These are phyloP conservation scores for Acanthoscelides obtectus DNA, from an alignment of 2,888 invertebrate species.

Conservation along the genomic window DNA sequence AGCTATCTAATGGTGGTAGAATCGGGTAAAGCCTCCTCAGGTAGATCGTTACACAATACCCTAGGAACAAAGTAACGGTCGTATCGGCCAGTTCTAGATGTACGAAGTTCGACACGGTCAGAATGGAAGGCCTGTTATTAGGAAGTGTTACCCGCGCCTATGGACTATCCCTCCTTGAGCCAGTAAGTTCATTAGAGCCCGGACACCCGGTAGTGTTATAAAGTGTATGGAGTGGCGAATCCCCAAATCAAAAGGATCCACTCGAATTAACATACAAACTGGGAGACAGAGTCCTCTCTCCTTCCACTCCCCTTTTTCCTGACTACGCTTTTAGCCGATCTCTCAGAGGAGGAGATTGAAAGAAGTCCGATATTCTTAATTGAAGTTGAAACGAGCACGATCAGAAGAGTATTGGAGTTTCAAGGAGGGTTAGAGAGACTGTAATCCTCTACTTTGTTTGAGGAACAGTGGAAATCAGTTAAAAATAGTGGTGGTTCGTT, in stretches of 20 bases:
- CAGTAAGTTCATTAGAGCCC: background rate
- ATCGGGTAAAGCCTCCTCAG: too few relatives aligned
- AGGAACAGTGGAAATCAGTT: too few relatives aligned
- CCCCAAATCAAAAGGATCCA: conserved; percentile 9
- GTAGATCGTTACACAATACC: too few relatives aligned
- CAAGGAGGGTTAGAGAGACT: background rate
- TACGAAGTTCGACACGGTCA: too few relatives aligned
- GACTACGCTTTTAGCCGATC: conserved; percentile 5
- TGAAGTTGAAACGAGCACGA: background rate
- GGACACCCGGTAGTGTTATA: background rate
- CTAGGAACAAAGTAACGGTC: too few relatives aligned
- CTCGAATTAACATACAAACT: conserved; percentile 14
- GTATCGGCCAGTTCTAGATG: too few relatives aligned
- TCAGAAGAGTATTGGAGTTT: background rate
- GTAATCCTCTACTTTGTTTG: background rate
- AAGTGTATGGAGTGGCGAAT: background rate
- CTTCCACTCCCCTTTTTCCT: conserved; percentile 2
- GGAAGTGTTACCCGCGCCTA: background rate
- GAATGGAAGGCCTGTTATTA: too few relatives aligned
- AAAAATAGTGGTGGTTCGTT: too few relatives aligned
- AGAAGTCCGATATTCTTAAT: background rate
- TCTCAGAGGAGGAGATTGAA: conserved; percentile 10
- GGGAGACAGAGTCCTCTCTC: conserved; percentile 1
- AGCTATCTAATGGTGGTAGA: too few relatives aligned
- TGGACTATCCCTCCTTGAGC: background rate